Conservation (phyloP, 2,888 invertebrate genomes). For the Catotricha subobsoleta region DNA sequence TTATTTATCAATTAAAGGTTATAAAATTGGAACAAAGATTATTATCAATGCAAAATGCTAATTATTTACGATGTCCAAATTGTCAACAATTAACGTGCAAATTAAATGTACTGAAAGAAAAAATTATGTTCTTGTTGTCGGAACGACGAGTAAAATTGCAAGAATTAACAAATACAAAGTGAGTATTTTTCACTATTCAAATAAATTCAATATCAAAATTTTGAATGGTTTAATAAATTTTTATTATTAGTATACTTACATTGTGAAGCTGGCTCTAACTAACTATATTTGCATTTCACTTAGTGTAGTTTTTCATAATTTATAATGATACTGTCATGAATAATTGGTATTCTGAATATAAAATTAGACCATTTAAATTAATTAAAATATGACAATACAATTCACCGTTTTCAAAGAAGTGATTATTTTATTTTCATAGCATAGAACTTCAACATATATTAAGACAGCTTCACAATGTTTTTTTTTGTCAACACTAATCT, state of each 20-base stretch:
- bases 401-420: too few relatives aligned
- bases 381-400: too few relatives aligned
- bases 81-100: slow-evolving; percentile 6
- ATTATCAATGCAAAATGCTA: slow-evolving; percentile 9
- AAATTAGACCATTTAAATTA: too few relatives aligned
- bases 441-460: too few relatives aligned
- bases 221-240: too few relatives aligned
- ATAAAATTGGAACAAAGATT: slow-evolving; percentile 6
- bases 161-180: slow-evolving; percentile 7
- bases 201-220: neutral
- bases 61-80: slow-evolving; percentile 7
- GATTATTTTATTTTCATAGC: too few relatives aligned
- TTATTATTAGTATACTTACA: too few relatives aligned
- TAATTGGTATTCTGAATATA: too few relatives aligned
- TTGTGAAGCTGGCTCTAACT: too few relatives aligned
- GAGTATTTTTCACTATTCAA: slow-evolving; percentile 2
- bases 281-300: too few relatives aligned
- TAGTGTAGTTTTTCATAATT: too few relatives aligned
- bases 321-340: too few relatives aligned
- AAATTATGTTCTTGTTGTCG: slow-evolving; percentile 7
- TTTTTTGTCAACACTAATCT: neutral
- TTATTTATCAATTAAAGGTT: slow-evolving; percentile 1
- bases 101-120: slow-evolving; percentile 4
- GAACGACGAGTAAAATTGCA: slow-evolving; percentile 7
- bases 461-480: neutral